Percentiles rank a stretch among this genome's conserved stretches.
These are phyloP conservation scores for Caenorhabditis tropicalis DNA, from an alignment of 1,140 invertebrate species.

Conservation along the genomic window DNA sequence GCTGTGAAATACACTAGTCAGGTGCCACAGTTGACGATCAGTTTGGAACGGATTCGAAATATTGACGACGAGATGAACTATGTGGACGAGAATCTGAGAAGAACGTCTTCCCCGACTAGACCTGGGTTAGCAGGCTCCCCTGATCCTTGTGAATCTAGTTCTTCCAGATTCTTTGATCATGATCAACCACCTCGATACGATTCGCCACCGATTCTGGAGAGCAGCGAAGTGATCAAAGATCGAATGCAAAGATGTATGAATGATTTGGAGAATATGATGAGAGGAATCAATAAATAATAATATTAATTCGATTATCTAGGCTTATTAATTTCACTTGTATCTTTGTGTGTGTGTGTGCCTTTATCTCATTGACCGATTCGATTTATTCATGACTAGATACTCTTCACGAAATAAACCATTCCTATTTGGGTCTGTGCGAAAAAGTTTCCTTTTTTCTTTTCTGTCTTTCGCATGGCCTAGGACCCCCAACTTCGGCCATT, in stretches of 20 bases:
- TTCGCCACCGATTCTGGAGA: constrained; percentile 20
- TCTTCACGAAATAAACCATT: too few species aligned
- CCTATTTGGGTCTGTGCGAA: too few species aligned
- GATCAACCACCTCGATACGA: background rate
- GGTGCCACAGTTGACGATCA: constrained; percentile 9
- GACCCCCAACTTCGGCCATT: too few species aligned
- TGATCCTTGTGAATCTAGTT: too few species aligned
- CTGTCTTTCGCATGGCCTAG: too few species aligned
- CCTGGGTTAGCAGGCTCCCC: too few species aligned
- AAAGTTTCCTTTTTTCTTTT: too few species aligned
- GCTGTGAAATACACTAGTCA: background rate
- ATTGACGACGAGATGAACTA: background rate
- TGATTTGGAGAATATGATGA: constrained; percentile 27
- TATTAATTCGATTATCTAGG: background rate
- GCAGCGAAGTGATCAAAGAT: constrained; percentile 29
- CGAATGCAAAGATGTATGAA: background rate
- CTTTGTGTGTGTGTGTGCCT: background rate
- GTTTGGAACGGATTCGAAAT: background rate
- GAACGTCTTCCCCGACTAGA: too few species aligned
- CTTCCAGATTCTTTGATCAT: too few species aligned
- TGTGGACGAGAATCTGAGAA: background rate
- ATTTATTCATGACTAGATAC: too few species aligned
- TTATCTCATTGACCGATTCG: background rate
- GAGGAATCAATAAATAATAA: background rate
- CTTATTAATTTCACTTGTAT: background rate